Base-by-base conservation (phyloP, 2,888 invertebrate species). In the Sphaeridia pumilis region DNA sequence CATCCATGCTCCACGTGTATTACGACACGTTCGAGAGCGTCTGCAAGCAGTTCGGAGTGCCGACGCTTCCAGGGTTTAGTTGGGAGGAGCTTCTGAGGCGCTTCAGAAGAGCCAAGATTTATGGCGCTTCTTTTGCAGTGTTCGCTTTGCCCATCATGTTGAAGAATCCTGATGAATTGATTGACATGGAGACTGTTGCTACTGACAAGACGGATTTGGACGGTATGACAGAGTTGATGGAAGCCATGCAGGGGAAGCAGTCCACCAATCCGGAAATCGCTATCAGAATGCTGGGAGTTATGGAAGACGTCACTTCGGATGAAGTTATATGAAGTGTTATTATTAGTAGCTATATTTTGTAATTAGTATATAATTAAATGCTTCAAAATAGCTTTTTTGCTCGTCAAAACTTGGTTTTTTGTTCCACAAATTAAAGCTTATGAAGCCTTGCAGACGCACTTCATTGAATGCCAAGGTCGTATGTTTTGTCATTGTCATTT, bases 11-110 rank as follows among this genome's bases (percentile, higher is more conserved):
- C 7, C 24, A 51, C 12, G 5, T 55, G 2, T 55, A 52, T 24
- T 38, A 17, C 21, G 34, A 46, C 2, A 27, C 41, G 2, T 55
- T 55, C 31, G 25, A 24, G 7, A 14, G 17, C 5, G 14, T 52
- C 20, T 52, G 52, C 21, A 22, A 46, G 3, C 7, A n/a, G 7
- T 41, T 52, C 20, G 4, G 1, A 4, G 45, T 46, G 17, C 20
- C 3, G 21, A 24, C 49, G 2, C 46, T 55, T 10, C 57, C 57
- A 20, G 52, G 51, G 12, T 59, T 57, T 44, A 31, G 7, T 2
- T 27, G 53, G 44, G 22, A 31, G 2, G 28, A 49, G 17, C 22
- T 59, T 10, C 14, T 51, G 21, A 12, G 46, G 7, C 22, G 54
- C 20, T 59, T 55, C 44, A 55, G 55, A 24, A 7, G 51, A 12